These are phyloP conservation scores for Dichetophora obliterata DNA, from an alignment of 2,888 invertebrate species.

Conservation along the genomic window DNA sequence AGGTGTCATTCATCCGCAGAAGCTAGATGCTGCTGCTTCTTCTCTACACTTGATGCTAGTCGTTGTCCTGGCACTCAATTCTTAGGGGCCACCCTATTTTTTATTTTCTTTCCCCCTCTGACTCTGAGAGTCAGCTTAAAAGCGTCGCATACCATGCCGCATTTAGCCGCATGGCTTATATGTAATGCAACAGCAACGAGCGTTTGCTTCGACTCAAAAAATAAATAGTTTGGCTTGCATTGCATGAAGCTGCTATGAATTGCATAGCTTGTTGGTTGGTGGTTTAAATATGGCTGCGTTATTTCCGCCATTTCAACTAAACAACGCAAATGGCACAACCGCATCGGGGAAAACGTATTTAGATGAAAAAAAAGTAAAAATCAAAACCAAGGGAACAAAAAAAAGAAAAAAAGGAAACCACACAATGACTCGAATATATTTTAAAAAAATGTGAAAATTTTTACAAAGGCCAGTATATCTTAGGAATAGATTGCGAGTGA, in stretches of 20 bases:
- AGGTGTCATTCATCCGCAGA: slow-evolving; percentile 11
- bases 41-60: neutral
- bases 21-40: neutral
- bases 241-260: neutral
- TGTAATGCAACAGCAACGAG: neutral
- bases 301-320: slow-evolving; percentile 40
- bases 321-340: neutral
- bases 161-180: neutral
- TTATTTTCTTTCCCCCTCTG: neutral
- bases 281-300: slow-evolving; percentile 35
- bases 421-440: no score
- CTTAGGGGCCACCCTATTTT: neutral
- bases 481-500: no score
- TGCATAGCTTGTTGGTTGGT: neutral
- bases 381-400: no score
- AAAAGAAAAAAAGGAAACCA: no score
- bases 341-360: neutral
- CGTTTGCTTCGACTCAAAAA: neutral
- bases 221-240: neutral
- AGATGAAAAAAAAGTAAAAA: neutral
- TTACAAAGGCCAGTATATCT: no score
- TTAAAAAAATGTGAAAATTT: no score
- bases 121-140: neutral
- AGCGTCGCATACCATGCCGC: neutral
- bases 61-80: neutral